Conservation (phyloP, 2,113 vertebrate species). For the Protobothrops flavoviridis region DNA sequence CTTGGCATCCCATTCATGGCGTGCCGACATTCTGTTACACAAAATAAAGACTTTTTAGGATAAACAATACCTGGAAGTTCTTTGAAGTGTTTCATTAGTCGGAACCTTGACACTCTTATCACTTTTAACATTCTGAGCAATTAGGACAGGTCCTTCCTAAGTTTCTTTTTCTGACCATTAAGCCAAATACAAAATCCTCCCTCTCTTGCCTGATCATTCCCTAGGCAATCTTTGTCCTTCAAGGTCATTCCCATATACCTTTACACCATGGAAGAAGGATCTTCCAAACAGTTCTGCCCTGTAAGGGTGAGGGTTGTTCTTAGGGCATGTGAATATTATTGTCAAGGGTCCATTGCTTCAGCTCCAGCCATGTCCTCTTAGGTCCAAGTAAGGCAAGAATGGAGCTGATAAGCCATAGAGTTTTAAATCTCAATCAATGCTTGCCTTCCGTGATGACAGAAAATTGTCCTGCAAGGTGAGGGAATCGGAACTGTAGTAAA, state of each 20-base stretch:
- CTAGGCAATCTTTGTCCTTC: background rate
- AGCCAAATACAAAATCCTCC: background rate
- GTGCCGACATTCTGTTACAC: too few species aligned
- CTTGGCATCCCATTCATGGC: too few species aligned
- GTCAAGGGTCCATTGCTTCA: background rate
- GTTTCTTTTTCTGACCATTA: background rate
- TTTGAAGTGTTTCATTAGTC: too few species aligned
- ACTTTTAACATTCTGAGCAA: background rate
- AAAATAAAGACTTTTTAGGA: too few species aligned
- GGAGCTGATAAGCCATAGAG: background rate
- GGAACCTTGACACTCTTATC: background rate
- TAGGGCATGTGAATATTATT: background rate
- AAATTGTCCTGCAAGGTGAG: background rate
- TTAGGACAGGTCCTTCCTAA: background rate
- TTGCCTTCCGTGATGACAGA: background rate
- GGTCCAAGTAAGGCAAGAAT: background rate
- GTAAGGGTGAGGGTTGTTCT: background rate
- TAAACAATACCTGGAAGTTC: too few species aligned
- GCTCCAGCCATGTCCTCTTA: background rate
- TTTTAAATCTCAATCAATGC: background rate
- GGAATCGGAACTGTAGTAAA: background rate
- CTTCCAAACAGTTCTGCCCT: background rate
- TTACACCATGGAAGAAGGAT: background rate
- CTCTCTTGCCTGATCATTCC: background rate
- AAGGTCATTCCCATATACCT: background rate